Evolutionary conservation across 2,888 invertebrate genomes (phyloP), one percentile per base, ranked within the genome.

Genomic region (Lapara coniferarum): DNA sequence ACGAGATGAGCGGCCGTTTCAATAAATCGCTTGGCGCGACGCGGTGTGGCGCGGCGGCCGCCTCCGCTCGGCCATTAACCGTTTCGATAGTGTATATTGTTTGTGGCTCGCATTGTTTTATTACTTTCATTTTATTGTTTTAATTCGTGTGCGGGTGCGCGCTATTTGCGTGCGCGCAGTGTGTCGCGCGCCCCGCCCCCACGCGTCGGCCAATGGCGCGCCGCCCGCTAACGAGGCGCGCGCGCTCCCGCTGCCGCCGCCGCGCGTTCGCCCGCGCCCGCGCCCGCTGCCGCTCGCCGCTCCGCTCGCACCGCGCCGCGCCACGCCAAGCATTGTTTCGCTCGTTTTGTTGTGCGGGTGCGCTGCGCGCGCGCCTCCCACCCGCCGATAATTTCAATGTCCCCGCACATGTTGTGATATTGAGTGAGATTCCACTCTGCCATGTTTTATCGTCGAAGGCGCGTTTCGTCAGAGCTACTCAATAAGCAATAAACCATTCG

Each of bases 401-500:
- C 91, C 85, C 86, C 88, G 84, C 87, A 85, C 89, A 88, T 89
- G 89, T 89, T 88, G 87, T 87, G 91, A 93, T 92, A 91, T 91
- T 90, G 91, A 90, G 87, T 89, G 91, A 90, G 92, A 92, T 91
- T 92, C 90, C 90, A 84, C 87, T 86, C 85, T 82, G 81, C 85
- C 86, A 87, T 89, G 89, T 90, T 91, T 90, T 90, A 89, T 90
- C 86, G 87, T 88, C 89, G 81, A 85, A 86, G 88, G 87, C 89
- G 90, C 89, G 88, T 88, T 89, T 89, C 91, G 90, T 91, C 92
- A 89, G 90, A 85, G 87, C 90, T 88, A 86, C 91, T 92, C 93
- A 93, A 93, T 93, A 92, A 92, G 93, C 93, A 90, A 92, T 93
- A 93, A 93, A 93, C 91, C 90, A 91, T 91, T 89, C 92, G 88